Base-by-base conservation (phyloP, 2,113 vertebrate genomes). In the Mustela nigripes region DNA sequence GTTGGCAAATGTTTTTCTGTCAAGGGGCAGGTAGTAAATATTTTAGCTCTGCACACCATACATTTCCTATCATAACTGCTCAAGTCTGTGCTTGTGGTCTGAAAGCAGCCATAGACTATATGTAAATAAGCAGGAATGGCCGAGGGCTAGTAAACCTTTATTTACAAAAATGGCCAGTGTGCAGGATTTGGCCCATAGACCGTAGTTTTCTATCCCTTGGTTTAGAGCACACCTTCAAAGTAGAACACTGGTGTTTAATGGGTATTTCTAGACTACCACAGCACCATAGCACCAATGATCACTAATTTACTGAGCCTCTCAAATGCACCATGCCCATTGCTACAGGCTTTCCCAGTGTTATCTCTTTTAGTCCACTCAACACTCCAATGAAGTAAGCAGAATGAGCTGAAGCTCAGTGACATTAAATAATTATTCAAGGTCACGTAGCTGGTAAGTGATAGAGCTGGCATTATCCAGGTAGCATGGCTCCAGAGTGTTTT, bases 401-500 rank as follows among this genome's bases (percentile, higher is more conserved):
- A 28, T 18, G 36, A 33, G 36, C 0, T 24, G 67, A 93, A 95
- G 71, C 60, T 89, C 86, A 69, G 69, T 9, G 42, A 78, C 31
- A 56, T 33, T 67, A 97, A 89, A 56, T 71, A 48, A 82, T 73
- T 91, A 33, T 86, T 80, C 26, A 85, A 71, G 82, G 45, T 79
- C 33, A 60, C 78, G 39, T 4, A 31, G 31, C 36, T 62, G 26
- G 14, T 83, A 31, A 65, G 7, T 26, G 53, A 33, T 28, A 22
- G 53, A 82, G 36, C 12, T 36, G 36, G 10, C 11, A 24, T 63
- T 21, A 48, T 4, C 31, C 24, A 96, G 67, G 28, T 9, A 33
- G 42, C 21, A n/a, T 1, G 45, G n/a, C 39, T 36, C 87, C 11
- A 87, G 56, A 62, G 48, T 18, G 33, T 24, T 48, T 76, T 16